Evolutionary conservation across 2,113 vertebrate genomes (phyloP).

Genomic region (Pachypanchax playfairii): DNA sequence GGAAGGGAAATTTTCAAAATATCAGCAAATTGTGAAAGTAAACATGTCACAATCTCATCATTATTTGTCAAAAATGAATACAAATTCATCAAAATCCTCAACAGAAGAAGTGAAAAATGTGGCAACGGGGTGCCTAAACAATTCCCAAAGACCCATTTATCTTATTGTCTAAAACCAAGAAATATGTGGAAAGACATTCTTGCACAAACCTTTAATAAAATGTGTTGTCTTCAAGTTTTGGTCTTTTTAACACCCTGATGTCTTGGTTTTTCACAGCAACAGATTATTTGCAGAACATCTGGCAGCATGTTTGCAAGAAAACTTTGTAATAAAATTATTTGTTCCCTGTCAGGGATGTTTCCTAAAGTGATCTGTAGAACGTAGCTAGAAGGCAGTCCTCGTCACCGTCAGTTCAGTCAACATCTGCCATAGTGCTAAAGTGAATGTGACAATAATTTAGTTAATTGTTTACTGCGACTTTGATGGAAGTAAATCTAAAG

Average conservation of each 20-base stretch:
- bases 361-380: slow-evolving; percentile 5
- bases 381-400: slow-evolving; percentile 6
- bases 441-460: slow-evolving; percentile 1
- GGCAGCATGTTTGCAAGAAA: not conserved
- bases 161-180: too few relatives aligned
- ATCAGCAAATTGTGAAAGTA: too few relatives aligned
- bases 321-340: slow-evolving; percentile 7
- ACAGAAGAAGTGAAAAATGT: too few relatives aligned
- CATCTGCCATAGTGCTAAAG: slow-evolving; percentile 1
- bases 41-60: too few relatives aligned
- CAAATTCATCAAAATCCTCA: too few relatives aligned
- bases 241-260: not conserved
- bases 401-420: not conserved
- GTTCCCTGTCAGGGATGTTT: slow-evolving; percentile 9
- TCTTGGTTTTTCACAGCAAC: not conserved
- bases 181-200: not conserved
- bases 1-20: too few relatives aligned
- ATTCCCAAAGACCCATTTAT: too few relatives aligned
- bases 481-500: not conserved
- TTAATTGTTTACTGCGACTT: not conserved
- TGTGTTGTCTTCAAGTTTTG: not conserved
- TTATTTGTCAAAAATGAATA: too few relatives aligned
- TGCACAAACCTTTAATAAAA: not conserved
- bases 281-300: slow-evolving; percentile 9
- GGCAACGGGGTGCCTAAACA: too few relatives aligned